Evolutionary conservation across 2,888 invertebrate species (phyloP), one percentile per base, ranked within the genome.

Genomic region (Leistus spinibarbis): DNA sequence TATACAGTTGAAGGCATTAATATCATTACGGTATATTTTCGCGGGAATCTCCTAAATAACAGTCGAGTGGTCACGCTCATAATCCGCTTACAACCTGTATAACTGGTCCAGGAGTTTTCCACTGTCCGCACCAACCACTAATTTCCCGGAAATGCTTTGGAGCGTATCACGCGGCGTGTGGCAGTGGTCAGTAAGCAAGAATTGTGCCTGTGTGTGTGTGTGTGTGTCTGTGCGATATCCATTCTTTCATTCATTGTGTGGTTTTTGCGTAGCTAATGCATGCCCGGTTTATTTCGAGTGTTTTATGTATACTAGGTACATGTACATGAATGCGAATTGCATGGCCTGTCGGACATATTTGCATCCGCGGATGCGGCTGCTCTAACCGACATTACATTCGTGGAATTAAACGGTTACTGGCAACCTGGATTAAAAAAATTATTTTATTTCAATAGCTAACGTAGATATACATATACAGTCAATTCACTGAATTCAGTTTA

Each of bases 1-100:
- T 5, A 10, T 16, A 65, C 27, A 65, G 0, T 19, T 19, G 17
- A 27, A 40, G 9, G 40, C 24, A 53, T 17, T 66, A 65, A 56
- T 22, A 19, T 60, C 4, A 17, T 66, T 20, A 40, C 13, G 13
- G 40, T 13, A 19, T 66, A 66, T 66, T 53, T 53, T 16, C 24
- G 66, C 9, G 17, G 16, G 20, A 60, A 60, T 60, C 60, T 22
- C 60, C 20, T 60, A 19, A 60, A 66, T 66, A 53, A 53, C 66
- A 24, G 9, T 16, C 66, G n/a, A 2, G 19, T 40, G 66, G 40
- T 40, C 19, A 40, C n/a, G 53, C 66, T 27, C 17, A 17, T 66
- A 66, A 66, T 66, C 66, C 66, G 66, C 53, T 66, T 66, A 66
- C 66, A 66, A 53, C 53, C 66, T 66, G 53, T 66, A 66, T 66